Evolutionary conservation across 2,888 invertebrate species (phyloP), one percentile per base, ranked within the genome.

Genomic region (Leptogaster cylindrica): DNA sequence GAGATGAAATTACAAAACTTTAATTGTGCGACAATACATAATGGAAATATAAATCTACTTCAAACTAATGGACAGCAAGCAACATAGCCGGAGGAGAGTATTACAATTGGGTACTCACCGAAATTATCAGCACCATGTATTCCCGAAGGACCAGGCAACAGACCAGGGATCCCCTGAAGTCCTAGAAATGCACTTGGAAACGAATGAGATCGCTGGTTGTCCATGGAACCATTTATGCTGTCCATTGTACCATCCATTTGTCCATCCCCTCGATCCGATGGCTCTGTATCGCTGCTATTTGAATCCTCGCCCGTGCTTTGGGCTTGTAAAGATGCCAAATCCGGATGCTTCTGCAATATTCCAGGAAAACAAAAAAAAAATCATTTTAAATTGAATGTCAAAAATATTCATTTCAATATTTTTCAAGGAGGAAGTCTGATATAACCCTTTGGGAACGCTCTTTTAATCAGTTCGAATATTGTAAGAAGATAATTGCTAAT

Each of bases 131-230:
- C 84, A 77, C 86, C 87, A 75, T 87, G 90, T 81, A 93, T 89
- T 76, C 92, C 92, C 71, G 93, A 93, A 33, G 93, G 93, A 76
- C 93, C 93, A 70, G 93, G 92, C 78, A 93, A 84, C 74, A 93
- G 85, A 76, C 92, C 93, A 83, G 88, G 80, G 79, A 88, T 81
- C 72, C 86, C 92, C 87, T 90, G 92, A 74, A 93, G 84, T 75
- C 92, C 91, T 73, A 93, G 84, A 72, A 93, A 86, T 74, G 88
- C 87, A 74, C 90, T 89, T 25, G 92, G 91, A 81, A 92, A 92
- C 76, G 89, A 88, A 75, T 89, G 88, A 71, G 89, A 85, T 76
- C 89, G 84, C 73, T 85, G 84, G 76, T 85, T 85, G 79, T 89
- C 88, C 74, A 89, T 83, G 20, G 84, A 82, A 72, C 85, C 85